These are phyloP conservation scores for Oreochromis tanganicae DNA, from an alignment of 2,113 vertebrate species.

Conservation along the genomic window DNA sequence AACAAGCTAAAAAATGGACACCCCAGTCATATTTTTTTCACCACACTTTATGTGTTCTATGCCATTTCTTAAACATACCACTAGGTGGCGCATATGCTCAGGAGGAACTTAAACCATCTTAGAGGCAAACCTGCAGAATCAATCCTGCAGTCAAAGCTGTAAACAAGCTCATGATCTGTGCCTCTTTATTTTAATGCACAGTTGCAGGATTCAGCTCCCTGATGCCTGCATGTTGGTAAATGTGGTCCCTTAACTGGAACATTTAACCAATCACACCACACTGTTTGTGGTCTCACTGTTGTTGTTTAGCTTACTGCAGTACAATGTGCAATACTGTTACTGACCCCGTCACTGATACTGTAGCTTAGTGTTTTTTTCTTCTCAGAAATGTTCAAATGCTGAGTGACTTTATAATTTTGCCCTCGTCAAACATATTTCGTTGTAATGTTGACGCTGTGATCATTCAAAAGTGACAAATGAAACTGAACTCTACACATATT, in stretches of 20 bases:
- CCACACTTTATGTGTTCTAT: background rate
- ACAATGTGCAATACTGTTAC: background rate
- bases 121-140: background rate
- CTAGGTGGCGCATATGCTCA: background rate
- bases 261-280: background rate
- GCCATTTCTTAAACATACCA: accelerated
- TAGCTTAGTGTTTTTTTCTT: background rate
- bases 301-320: background rate
- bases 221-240: background rate
- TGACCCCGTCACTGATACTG: accelerated
- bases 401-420: background rate
- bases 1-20: background rate
- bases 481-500: background rate
- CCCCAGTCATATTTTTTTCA: background rate
- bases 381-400: background rate
- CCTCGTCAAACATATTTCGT: accelerated
- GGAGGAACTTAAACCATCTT: background rate
- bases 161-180: accelerated
- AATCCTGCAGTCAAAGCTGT: background rate
- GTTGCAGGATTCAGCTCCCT: background rate
- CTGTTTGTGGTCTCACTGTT: too few species aligned
- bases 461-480: background rate
- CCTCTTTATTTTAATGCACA: background rate
- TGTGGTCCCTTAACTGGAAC: background rate
- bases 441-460: accelerated